A percentile compares a stretch with the other conserved stretches of the same genome.
Evolutionary conservation across 2,797 vertebrate species (phyloP).

Genomic region (Cirrhinus molitorella): DNA sequence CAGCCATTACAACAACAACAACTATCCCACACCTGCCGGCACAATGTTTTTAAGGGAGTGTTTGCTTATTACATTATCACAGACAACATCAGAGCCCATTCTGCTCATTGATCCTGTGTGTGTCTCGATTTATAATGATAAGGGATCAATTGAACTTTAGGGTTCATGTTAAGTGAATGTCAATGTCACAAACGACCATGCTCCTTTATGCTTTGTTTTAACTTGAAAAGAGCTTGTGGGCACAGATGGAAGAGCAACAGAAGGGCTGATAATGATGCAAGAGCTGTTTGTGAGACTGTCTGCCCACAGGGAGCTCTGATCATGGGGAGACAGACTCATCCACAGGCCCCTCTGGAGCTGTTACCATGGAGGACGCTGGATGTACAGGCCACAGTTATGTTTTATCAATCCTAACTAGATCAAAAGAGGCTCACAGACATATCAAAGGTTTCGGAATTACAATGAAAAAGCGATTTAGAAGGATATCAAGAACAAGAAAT

Average conservation of each 20-base stretch:
- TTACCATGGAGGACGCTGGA: slow-evolving; percentile 70
- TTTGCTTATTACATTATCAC: slow-evolving; percentile 30
- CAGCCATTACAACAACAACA: slow-evolving; percentile 63
- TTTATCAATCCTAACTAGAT: slow-evolving; percentile 6
- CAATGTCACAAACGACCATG: slow-evolving; percentile 13
- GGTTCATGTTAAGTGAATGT: slow-evolving; percentile 8
- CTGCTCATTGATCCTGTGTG: slow-evolving; percentile 17
- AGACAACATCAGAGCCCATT: slow-evolving; percentile 36
- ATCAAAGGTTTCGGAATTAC: background rate
- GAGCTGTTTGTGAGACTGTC: slow-evolving; percentile 79
- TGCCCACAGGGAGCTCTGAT: slow-evolving; percentile 69
- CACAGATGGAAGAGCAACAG: slow-evolving; percentile 59
- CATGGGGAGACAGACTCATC: slow-evolving; percentile 73
- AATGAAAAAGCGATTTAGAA: background rate
- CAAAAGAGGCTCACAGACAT: background rate
- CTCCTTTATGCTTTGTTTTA: slow-evolving; percentile 16
- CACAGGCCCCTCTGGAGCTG: slow-evolving; percentile 69
- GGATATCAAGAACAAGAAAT: background rate
- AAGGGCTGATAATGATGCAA: slow-evolving; percentile 81
- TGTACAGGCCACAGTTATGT: background rate
- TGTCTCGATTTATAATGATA: background rate
- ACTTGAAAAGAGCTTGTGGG: slow-evolving; percentile 63
- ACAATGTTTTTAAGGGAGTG: slow-evolving; percentile 64
- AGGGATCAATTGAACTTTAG: slow-evolving; percentile 9
- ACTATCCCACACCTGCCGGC: slow-evolving; percentile 79